A percentile compares a stretch with the other conserved stretches of the same genome.
Evolutionary conservation across 2,797 vertebrate species (phyloP).

Genomic region (Jordanella pulchra): DNA sequence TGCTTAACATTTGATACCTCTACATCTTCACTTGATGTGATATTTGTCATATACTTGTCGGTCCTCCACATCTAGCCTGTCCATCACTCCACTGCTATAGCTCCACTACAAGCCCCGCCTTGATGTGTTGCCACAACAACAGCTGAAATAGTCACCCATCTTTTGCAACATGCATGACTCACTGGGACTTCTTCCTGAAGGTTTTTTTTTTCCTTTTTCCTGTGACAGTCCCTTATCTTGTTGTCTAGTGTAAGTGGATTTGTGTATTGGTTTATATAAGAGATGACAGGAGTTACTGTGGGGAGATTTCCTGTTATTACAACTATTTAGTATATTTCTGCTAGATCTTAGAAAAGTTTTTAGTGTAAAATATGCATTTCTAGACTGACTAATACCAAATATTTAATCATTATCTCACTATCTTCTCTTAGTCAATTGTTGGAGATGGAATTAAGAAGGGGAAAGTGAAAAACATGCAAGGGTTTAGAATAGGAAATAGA

Average conservation of each 20-base stretch:
- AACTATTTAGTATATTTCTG: neutral
- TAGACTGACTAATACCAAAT: neutral
- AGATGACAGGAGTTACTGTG: constrained; percentile 18
- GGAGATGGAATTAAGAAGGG: neutral
- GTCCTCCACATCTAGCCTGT: constrained; percentile 14
- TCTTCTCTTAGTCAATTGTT: neutral
- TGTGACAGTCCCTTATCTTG: constrained; percentile 47
- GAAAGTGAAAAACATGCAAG: neutral
- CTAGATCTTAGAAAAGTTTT: constrained; percentile 23
- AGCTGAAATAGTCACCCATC: constrained; percentile 36
- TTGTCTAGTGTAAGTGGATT: constrained; percentile 55
- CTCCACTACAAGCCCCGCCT: constrained; percentile 32
- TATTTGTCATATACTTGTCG: constrained; percentile 6
- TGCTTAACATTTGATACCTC: neutral
- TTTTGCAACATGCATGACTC: constrained; percentile 19
- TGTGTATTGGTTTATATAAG: constrained; percentile 42
- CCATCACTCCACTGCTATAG: constrained; percentile 17
- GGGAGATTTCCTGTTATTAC: constrained; percentile 33
- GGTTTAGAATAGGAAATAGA: neutral
- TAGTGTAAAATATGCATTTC: constrained; percentile 14
- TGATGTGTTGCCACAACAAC: constrained; percentile 49
- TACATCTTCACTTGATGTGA: neutral
- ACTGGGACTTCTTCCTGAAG: constrained; percentile 43
- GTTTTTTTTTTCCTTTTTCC: constrained; percentile 45
- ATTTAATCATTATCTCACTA: neutral